phyloP scores from a whole-genome alignment of 2,888 invertebrate genomes.

The Calliopum simillimum region DNA sequence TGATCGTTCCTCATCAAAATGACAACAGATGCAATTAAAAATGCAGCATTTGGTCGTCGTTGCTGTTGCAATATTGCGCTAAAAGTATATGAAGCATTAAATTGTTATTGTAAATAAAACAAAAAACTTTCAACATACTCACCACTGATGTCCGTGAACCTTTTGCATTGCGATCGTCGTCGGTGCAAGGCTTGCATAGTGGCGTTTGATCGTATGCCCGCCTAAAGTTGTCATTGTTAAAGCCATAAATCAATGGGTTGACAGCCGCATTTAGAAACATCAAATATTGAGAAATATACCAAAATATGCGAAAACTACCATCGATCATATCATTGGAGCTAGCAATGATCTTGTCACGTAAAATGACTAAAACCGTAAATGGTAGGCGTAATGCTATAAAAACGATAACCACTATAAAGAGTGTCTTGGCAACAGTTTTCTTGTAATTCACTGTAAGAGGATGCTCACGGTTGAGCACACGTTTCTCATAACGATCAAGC shows the following conservation, averaged over 20 bases:
- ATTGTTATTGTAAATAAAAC: background rate
- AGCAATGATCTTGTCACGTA: constrained; percentile 65
- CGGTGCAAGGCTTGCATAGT: constrained; percentile 49
- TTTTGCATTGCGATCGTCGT: constrained; percentile 1
- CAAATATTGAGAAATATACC: constrained; percentile 77
- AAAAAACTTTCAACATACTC: background rate
- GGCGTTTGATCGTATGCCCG: constrained; percentile 76
- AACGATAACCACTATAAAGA: constrained; percentile 76
- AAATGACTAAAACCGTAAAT: constrained; percentile 78
- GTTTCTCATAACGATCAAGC: constrained; percentile 75
- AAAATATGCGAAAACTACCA: constrained; percentile 70
- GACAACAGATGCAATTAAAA: constrained; percentile 12
- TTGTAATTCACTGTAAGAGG: constrained; percentile 74
- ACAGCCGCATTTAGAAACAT: constrained; percentile 80
- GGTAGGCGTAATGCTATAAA: constrained; percentile 79
- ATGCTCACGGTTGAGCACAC: constrained; percentile 73
- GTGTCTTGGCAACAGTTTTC: constrained; percentile 76
- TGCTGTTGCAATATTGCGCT: background rate
- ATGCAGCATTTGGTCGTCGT: background rate
- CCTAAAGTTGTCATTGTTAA: constrained; percentile 77
- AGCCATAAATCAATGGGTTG: constrained; percentile 83
- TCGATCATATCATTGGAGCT: constrained; percentile 61
- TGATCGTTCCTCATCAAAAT: background rate
- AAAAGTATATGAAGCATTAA: background rate
- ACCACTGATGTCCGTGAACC: background rate